A percentile compares a stretch with the other conserved stretches of the same genome.
Evolutionary conservation across 2,888 invertebrate genomes (phyloP).

Genomic region (Rutpela maculata): DNA sequence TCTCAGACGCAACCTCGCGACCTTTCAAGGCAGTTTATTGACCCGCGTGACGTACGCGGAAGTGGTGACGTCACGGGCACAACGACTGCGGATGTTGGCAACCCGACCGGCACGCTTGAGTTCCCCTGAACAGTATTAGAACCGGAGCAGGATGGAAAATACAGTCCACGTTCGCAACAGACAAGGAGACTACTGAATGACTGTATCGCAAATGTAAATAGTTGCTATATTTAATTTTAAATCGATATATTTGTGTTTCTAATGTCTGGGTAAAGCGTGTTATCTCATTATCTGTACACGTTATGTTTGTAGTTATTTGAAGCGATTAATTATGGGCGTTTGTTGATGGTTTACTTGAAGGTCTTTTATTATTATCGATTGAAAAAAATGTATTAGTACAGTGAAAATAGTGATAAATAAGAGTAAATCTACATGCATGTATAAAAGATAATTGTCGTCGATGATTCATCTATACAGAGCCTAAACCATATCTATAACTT

Average conservation of each 20-base stretch:
- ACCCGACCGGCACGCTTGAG: conserved; percentile 54
- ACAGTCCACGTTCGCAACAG: conserved; percentile 2
- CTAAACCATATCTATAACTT: no score
- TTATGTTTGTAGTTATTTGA: neutral
- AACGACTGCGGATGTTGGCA: conserved; percentile 69
- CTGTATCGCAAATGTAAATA: conserved; percentile 47
- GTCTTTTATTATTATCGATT: neutral
- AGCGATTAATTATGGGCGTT: conserved; percentile 1
- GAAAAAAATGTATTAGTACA: neutral
- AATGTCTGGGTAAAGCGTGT: conserved; percentile 35
- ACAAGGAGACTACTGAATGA: conserved; percentile 47
- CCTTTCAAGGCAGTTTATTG: conserved; percentile 75
- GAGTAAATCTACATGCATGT: no score
- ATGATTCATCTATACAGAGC: no score
- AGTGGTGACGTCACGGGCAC: conserved; percentile 71
- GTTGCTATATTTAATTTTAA: conserved; percentile 49
- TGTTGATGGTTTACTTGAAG: neutral
- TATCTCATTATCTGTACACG: conserved; percentile 14
- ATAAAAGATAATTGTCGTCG: no score
- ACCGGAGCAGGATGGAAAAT: conserved; percentile 30
- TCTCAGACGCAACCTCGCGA: conserved; percentile 66
- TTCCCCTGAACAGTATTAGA: conserved; percentile 41
- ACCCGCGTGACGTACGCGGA: conserved; percentile 73
- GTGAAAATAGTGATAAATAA: neutral
- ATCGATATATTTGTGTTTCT: conserved; percentile 48